A percentile compares a stretch with the other conserved stretches of the same genome.
Conservation (phyloP, 1,140 invertebrate species). For the Pseudomyrmex pallidus region DNA sequence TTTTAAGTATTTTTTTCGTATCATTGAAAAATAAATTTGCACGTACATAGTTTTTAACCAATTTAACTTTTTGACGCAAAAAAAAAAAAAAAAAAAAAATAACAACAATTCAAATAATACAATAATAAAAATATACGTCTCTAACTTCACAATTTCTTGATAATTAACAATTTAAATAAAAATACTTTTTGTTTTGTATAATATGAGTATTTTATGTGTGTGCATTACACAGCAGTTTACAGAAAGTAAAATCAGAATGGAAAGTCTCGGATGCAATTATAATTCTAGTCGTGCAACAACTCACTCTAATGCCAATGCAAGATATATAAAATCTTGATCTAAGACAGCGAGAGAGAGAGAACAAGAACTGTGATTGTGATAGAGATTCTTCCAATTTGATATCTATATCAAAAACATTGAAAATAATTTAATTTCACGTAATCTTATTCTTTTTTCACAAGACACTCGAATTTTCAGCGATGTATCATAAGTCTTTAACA, state of each 20-base stretch:
- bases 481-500: too few species aligned
- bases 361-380: too few species aligned
- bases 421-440: too few species aligned
- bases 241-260: slow-evolving; percentile 74
- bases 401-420: too few species aligned
- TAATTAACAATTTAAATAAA: slow-evolving; percentile 40
- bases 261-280: slow-evolving; percentile 64
- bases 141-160: background rate
- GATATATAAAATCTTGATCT: slow-evolving; percentile 55
- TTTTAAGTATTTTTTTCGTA: too few species aligned
- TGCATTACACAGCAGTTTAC: slow-evolving; percentile 16
- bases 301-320: slow-evolving; percentile 54
- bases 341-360: background rate
- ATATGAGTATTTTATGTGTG: background rate
- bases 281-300: slow-evolving; percentile 53
- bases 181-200: slow-evolving; percentile 17
- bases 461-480: too few species aligned
- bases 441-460: too few species aligned
- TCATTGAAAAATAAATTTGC: background rate
- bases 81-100: background rate
- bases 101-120: background rate
- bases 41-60: background rate
- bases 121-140: background rate
- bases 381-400: too few species aligned
- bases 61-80: background rate